Percentiles rank a stretch among this genome's conserved stretches.
Conservation (phyloP, 2,888 invertebrate species). For the Ophion ellenae region DNA sequence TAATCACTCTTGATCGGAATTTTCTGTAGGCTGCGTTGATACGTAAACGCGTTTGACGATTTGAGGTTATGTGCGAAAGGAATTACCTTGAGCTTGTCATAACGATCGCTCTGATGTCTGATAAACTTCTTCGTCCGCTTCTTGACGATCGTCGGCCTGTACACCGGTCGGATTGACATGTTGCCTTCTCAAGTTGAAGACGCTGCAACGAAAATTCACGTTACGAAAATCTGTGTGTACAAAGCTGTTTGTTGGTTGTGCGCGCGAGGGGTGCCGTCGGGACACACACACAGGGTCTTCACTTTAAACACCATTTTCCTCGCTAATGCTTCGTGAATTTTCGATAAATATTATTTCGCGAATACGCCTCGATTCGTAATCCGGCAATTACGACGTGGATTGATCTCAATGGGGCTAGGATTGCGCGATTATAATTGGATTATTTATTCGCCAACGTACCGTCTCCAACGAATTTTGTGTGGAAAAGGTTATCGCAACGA, state of each 20-base stretch:
- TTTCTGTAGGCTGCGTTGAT: background rate
- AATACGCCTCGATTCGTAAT: conserved; percentile 37
- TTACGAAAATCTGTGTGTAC: conserved; percentile 8
- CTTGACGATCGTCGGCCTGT: conserved; percentile 96
- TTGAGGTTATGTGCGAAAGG: conserved; percentile 74
- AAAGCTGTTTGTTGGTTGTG: background rate
- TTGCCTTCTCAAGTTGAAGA: conserved; percentile 71
- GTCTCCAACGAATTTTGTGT: conserved; percentile 51
- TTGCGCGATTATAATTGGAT: conserved; percentile 55
- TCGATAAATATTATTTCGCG: conserved; percentile 51
- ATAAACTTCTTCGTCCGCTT: conserved; percentile 99
- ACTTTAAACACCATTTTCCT: conserved; percentile 29
- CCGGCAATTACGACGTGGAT: background rate
- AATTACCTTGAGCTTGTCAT: conserved; percentile 95
- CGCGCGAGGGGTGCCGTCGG: conserved; percentile 13
- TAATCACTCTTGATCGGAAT: background rate
- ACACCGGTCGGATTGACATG: conserved; percentile 95
- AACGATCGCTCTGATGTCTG: conserved; percentile 99
- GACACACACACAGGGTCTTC: conserved; percentile 13
- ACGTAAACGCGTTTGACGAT: conserved; percentile 9
- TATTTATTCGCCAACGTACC: conserved; percentile 56
- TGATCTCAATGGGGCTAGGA: conserved; percentile 25
- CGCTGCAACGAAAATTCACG: conserved; percentile 71
- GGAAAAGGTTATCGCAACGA: conserved; percentile 49
- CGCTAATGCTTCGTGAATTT: background rate